Base-by-base conservation (phyloP, 2,797 vertebrate species). In the Thripadectes ignobilis region DNA sequence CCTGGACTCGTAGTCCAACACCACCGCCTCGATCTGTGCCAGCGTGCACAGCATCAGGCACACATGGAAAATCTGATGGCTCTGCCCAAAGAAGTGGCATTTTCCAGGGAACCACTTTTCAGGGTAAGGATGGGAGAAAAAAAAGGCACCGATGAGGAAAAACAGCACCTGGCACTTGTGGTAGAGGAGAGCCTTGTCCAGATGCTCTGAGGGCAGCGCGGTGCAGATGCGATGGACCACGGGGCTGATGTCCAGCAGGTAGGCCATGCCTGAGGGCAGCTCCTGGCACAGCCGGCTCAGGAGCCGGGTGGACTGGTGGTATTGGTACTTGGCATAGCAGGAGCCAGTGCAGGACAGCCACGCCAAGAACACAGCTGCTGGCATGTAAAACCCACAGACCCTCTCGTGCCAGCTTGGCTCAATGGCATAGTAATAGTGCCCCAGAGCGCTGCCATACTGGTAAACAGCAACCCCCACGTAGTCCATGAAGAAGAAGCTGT, bases 401-500 rank as follows among this genome's bases (percentile, higher is more conserved):
- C 46, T 95, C 17, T 96, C 67, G 1, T 99, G 99, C 99, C 99
- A 99, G 75, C 97, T 86, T 1, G 99, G 98, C 97, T 99, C 99
- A 0, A 99, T 98, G 95, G 98, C 97, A 0, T 99, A 99, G 97
- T 99, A 99, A 96, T 98, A 99, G 93, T 99, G 99, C 0, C 97
- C 98, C 92, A 99, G 94, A 13, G 99, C 99, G 0, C 99, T 99
- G 97, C 99, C 98, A 0, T 99, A 99, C 97, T 99, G 99, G 97
- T 99, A 99, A 20, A 99, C 95, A 0, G 99, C 98, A 1, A 99
- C 99, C 1, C 99, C 99, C 61, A 99, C 98, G 0, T 99, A 99
- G 98, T 99, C 99, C 97, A 99, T 94, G 97, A 99, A 99, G 98
- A 99, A 99, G 97, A 99, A 99, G 46, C 98, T 97, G 96, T 99